Base-by-base conservation (phyloP, 2,797 vertebrate genomes). In the Thalassophryne amazonica region DNA sequence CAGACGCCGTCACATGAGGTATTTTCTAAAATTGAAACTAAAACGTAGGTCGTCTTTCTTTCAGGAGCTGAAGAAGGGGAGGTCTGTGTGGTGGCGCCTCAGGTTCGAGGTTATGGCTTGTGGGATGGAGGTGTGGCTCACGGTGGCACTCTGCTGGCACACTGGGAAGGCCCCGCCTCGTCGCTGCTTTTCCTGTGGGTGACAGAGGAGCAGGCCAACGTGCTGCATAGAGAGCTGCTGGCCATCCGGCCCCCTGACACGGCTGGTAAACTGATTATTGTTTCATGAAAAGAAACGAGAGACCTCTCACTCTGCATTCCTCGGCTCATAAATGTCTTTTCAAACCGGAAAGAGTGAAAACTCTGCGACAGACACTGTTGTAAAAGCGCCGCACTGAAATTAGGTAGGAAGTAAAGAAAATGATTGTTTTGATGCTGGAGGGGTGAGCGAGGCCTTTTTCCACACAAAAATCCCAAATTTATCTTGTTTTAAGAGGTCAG, bases 171-270 rank as follows among this genome's bases (percentile, higher is more conserved):
- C 2, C 83, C 65, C 4, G 85, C 73, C 30, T 86, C 86, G 39
- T 85, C 88, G 1, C 45, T 94, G 12, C 80, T 98, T 72, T 94
- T 97, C 78, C 87, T 98, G 19, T 92, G 91, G 91, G 80, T 98
- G 31, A 90, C 91, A 1, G 81, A 89, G 9, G 81, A 90, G 71
- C 94, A 94, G 67, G 80, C 92, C 46, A 87, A 86, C 34, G 78
- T 92, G 13, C 81, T 96, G 68, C 85, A 93, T 71, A 62, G 20
- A 2, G 88, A 90, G 43, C 78, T 90, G 31, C 60, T 60, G 0
- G 14, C 34, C 24, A 24, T 84, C 7, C 65, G 59, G 33, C 56
- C 22, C 1, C 3, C 53, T n/a, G 42, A 70, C 67, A 2, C 53
- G 64, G 6, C 73, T 78, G 69, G 92, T 94, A 60, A 86, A 82